These are phyloP conservation scores for Drosophila teissieri DNA, from an alignment of 1,140 invertebrate species.

Conservation along the genomic window DNA sequence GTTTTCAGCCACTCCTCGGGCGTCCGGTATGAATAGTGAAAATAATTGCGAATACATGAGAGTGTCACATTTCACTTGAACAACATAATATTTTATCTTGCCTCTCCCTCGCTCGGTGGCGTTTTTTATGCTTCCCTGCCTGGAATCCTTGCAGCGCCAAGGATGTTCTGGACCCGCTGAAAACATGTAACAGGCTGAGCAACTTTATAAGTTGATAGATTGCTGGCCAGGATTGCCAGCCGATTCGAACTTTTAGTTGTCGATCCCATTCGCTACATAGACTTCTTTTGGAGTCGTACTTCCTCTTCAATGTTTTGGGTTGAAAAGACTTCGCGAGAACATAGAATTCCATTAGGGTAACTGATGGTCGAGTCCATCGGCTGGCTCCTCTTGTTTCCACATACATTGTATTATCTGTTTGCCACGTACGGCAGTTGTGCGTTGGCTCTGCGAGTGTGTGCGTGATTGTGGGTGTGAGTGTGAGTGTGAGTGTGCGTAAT, in stretches of 20 bases:
- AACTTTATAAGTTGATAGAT: too few species aligned
- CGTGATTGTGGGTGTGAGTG: constrained; percentile 10
- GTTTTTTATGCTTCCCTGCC: background rate
- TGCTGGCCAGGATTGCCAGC: too few species aligned
- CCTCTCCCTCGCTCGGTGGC: constrained; percentile 11
- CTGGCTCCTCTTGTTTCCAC: background rate
- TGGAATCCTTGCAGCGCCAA: too few species aligned
- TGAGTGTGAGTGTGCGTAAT: constrained; percentile 45
- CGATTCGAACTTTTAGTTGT: too few species aligned
- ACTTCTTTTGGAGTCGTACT: too few species aligned
- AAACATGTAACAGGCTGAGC: too few species aligned
- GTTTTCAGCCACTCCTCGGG: constrained; percentile 16
- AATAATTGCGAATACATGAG: constrained; percentile 79
- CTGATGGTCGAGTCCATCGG: too few species aligned
- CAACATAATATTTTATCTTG: constrained; percentile 58
- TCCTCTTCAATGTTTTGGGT: too few species aligned
- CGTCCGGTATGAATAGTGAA: constrained; percentile 66
- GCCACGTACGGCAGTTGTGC: constrained; percentile 47
- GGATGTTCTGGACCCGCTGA: too few species aligned
- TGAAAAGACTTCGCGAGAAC: too few species aligned
- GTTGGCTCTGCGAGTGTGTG: background rate
- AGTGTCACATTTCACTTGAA: constrained; percentile 80
- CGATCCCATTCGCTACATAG: too few species aligned
- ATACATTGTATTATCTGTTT: constrained; percentile 49
- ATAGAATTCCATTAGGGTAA: too few species aligned